Conservation (phyloP, 2,113 vertebrate genomes). For the Platichthys stellatus region DNA sequence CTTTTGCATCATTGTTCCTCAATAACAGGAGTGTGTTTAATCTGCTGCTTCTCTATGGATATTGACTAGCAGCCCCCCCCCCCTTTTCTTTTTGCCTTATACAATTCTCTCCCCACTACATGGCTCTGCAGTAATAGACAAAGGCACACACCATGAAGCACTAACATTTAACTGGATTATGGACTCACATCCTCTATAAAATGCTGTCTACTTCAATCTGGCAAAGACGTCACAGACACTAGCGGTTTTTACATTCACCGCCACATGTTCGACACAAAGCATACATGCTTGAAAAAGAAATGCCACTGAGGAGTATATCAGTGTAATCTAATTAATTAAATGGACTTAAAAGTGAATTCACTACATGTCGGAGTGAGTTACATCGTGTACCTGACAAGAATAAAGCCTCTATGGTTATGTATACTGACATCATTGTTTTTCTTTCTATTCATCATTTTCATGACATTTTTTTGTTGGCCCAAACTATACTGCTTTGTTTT, state of each 20-base stretch:
- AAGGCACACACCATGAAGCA: slow-evolving; percentile 42
- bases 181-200: slow-evolving; percentile 31
- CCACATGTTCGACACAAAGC: slow-evolving; percentile 42
- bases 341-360: slow-evolving; percentile 45
- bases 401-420: neutral
- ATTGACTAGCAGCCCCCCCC: neutral
- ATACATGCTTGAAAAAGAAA: slow-evolving; percentile 19
- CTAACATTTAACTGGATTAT: slow-evolving; percentile 58
- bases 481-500: neutral
- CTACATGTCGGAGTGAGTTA: slow-evolving; percentile 22
- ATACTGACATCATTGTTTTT: neutral
- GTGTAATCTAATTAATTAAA: slow-evolving; percentile 43
- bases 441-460: too few species aligned
- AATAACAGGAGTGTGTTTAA: slow-evolving; percentile 4
- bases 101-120: slow-evolving; percentile 15
- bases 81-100: neutral
- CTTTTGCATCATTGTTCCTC: neutral
- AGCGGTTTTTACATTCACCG: slow-evolving; percentile 38
- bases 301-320: slow-evolving; percentile 4
- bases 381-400: slow-evolving; percentile 30
- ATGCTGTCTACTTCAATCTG: slow-evolving; percentile 51
- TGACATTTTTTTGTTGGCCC: too few species aligned
- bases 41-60: slow-evolving; percentile 11
- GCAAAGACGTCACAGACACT: slow-evolving; percentile 35
- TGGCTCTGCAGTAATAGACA: slow-evolving; percentile 34